These are phyloP conservation scores for Caiman crocodilus DNA, from an alignment of 2,797 vertebrate species.

Conservation along the genomic window DNA sequence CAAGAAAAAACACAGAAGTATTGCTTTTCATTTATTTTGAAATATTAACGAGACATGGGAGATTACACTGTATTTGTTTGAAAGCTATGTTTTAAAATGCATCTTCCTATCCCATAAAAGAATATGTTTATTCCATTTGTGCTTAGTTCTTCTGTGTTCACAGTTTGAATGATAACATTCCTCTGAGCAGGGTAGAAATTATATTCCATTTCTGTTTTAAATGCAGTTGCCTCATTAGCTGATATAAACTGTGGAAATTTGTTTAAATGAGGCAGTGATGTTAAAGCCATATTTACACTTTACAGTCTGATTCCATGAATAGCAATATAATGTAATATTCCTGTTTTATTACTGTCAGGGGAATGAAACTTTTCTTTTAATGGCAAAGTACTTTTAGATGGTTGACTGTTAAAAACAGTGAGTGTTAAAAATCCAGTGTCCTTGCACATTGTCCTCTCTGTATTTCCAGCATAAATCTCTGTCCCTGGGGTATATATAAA, in stretches of 20 bases:
- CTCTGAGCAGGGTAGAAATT: not conserved
- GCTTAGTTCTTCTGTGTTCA: not conserved
- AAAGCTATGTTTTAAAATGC: not conserved
- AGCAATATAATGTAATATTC: not conserved
- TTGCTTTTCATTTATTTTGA: not conserved
- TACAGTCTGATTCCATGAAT: not conserved
- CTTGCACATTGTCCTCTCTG: not conserved
- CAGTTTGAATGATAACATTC: not conserved
- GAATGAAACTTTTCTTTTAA: not conserved
- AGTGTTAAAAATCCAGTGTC: not conserved
- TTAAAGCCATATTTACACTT: not conserved
- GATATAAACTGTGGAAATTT: not conserved
- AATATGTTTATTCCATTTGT: not conserved
- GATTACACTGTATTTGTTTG: not conserved
- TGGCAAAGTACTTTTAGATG: not conserved
- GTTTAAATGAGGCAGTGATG: conserved; percentile 11
- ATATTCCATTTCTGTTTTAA: not conserved
- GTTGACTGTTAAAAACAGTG: not conserved
- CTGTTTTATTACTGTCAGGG: not conserved
- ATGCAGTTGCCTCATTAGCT: not conserved
- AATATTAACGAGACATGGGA: not conserved
- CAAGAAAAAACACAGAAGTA: not conserved
- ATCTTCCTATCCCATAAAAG: not conserved
- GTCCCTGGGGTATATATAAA: not conserved
- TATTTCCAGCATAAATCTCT: not conserved